Evolutionary conservation across 1,140 invertebrate species (phyloP).

Genomic region (Lasioglossum baleicum): DNA sequence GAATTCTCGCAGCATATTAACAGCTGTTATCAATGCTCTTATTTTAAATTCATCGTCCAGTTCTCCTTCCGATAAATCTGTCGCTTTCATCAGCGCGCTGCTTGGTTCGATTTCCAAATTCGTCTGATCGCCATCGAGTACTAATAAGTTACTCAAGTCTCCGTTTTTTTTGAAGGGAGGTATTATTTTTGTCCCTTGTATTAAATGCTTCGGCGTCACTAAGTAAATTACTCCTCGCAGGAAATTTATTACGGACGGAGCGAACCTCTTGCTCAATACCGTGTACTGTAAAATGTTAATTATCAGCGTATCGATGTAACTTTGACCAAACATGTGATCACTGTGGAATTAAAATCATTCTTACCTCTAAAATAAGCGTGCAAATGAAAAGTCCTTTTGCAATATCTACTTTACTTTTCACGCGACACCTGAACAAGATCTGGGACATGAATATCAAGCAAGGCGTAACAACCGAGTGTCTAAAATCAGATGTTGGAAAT

Average conservation of each 20-base stretch:
- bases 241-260: constrained; percentile 89
- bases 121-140: constrained; percentile 79
- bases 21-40: constrained; percentile 78
- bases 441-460: constrained; percentile 90
- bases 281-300: constrained; percentile 84
- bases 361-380: constrained; percentile 87
- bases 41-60: constrained; percentile 84
- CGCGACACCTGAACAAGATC: constrained; percentile 84
- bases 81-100: constrained; percentile 74
- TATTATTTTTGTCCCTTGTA: constrained; percentile 81
- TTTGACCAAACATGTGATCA: background rate
- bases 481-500: constrained; percentile 93
- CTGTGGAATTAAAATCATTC: constrained; percentile 45
- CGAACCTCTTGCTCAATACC: constrained; percentile 88
- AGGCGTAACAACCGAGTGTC: constrained; percentile 92
- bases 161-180: constrained; percentile 84
- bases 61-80: constrained; percentile 80
- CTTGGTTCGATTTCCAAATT: constrained; percentile 70
- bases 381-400: constrained; percentile 89
- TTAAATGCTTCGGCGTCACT: constrained; percentile 81
- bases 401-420: constrained; percentile 84
- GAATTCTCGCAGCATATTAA: constrained; percentile 82
- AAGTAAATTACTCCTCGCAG: constrained; percentile 86
- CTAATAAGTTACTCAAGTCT: constrained; percentile 80
- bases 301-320: background rate